These are phyloP conservation scores for Nyctibius bracteatus DNA, from an alignment of 2,113 vertebrate species.

Conservation along the genomic window DNA sequence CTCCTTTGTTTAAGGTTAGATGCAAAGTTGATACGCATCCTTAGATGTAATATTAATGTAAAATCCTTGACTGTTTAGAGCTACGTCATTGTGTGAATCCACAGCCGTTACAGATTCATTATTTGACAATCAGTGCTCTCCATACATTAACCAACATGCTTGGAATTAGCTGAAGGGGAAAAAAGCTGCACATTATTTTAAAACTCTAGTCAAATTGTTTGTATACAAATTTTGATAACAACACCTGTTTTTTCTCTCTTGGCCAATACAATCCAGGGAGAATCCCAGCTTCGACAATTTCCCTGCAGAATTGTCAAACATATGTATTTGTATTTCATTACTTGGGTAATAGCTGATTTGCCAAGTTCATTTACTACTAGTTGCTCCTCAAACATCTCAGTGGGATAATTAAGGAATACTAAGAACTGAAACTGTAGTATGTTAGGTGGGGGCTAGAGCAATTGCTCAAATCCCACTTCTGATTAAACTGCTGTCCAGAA, in stretches of 20 bases:
- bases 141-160: conserved; percentile 62
- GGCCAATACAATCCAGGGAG: conserved; percentile 73
- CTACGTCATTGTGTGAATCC: conserved; percentile 59
- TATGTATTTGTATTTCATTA: conserved; percentile 86
- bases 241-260: conserved; percentile 79
- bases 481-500: conserved; percentile 80
- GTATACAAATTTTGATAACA: conserved; percentile 75
- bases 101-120: conserved; percentile 62
- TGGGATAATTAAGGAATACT: conserved; percentile 83
- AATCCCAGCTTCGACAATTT: conserved; percentile 72
- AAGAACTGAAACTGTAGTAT: conserved; percentile 78
- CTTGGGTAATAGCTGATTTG: conserved; percentile 80
- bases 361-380: conserved; percentile 83
- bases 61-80: conserved; percentile 75
- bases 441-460: conserved; percentile 71
- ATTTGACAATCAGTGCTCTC: conserved; percentile 67
- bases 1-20: conserved; percentile 80
- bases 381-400: conserved; percentile 80
- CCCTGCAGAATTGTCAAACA: conserved; percentile 79
- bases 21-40: conserved; percentile 71
- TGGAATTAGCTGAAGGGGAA: conserved; percentile 54
- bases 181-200: conserved; percentile 70
- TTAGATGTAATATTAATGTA: conserved; percentile 68
- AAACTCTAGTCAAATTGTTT: conserved; percentile 75
- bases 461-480: conserved; percentile 80